Evolutionary conservation across 2,113 vertebrate species (phyloP).

Genomic region (Numida meleagris): DNA sequence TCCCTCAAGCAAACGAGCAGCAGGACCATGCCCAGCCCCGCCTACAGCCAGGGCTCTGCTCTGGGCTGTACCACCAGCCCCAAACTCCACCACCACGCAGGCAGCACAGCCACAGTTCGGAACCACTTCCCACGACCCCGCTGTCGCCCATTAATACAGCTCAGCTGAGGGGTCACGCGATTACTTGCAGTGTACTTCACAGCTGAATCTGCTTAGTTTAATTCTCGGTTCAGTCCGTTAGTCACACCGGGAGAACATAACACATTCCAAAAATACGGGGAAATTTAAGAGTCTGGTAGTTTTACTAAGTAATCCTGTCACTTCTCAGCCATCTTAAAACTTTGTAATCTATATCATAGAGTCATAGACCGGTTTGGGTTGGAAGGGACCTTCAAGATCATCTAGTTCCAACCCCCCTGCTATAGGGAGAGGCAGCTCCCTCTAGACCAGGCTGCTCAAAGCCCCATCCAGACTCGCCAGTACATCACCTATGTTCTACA

Average conservation of each 20-base stretch:
- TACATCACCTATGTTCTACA: too few relatives aligned
- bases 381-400: too few relatives aligned
- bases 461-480: too few relatives aligned
- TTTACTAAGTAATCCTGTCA: rapidly evolving
- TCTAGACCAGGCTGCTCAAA: too few relatives aligned
- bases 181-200: not conserved
- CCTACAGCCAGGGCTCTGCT: not conserved
- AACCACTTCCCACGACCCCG: not conserved
- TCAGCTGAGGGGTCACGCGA: slow-evolving; percentile 40
- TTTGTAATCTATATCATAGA: rapidly evolving
- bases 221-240: not conserved
- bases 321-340: not conserved
- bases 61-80: not conserved
- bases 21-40: too few relatives aligned
- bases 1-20: not conserved
- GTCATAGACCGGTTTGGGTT: too few relatives aligned
- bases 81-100: too few relatives aligned
- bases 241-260: not conserved
- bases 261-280: rapidly evolving
- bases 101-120: rapidly evolving
- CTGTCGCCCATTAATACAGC: not conserved
- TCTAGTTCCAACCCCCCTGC: too few relatives aligned
- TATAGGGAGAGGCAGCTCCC: too few relatives aligned
- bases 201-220: not conserved
- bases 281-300: not conserved